These are phyloP conservation scores for Perca fluviatilis DNA, from an alignment of 2,113 vertebrate genomes.

Conservation along the genomic window DNA sequence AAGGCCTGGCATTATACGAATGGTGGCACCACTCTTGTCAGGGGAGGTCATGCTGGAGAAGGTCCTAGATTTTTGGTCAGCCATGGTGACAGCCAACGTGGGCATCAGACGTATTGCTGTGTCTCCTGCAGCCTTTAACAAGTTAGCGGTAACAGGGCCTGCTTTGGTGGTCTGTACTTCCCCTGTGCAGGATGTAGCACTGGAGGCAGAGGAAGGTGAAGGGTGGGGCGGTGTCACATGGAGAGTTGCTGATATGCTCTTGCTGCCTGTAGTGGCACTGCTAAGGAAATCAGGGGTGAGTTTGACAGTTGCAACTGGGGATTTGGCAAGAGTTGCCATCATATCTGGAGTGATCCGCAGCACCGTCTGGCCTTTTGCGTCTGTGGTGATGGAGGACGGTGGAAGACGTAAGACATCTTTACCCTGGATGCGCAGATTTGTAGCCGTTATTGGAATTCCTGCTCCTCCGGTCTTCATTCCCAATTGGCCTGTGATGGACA, in stretches of 20 bases:
- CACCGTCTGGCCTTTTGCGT: constrained; percentile 96
- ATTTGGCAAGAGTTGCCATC: constrained; percentile 98
- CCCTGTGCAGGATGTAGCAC: constrained; percentile 62
- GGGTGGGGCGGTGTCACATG: constrained; percentile 89
- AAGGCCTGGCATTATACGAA: constrained; percentile 95
- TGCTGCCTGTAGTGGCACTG: constrained; percentile 83
- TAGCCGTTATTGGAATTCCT: constrained; percentile 91
- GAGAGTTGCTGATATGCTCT: constrained; percentile 95
- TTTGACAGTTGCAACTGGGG: constrained; percentile 95
- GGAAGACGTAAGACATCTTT: constrained; percentile 96
- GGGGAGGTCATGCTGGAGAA: constrained; percentile 86
- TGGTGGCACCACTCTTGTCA: constrained; percentile 92
- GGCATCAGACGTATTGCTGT: constrained; percentile 95
- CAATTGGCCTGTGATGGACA: constrained; percentile 95
- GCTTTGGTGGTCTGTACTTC: constrained; percentile 82
- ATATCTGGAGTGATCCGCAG: constrained; percentile 98
- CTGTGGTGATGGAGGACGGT: constrained; percentile 95
- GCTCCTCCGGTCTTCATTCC: constrained; percentile 90
- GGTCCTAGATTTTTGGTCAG: constrained; percentile 91
- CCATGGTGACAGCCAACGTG: constrained; percentile 90
- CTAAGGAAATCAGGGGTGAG: constrained; percentile 95
- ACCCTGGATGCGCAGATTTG: constrained; percentile 96
- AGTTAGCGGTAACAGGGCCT: constrained; percentile 75
- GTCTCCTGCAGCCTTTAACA: constrained; percentile 88
- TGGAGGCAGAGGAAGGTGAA: constrained; percentile 83